Conservation (phyloP, 2,888 invertebrate genomes). For the Orgyia antiqua region DNA sequence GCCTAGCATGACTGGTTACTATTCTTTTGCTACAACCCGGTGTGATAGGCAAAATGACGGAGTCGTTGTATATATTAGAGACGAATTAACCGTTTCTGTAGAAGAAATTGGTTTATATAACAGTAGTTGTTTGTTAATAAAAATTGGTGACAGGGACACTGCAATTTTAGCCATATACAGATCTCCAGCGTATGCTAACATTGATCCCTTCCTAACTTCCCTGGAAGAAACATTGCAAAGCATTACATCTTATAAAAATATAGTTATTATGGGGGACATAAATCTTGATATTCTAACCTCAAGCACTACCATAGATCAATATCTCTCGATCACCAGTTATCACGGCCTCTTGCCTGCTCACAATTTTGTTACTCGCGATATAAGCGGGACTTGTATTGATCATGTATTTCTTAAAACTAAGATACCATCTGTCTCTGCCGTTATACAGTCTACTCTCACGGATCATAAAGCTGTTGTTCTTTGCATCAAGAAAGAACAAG, state of each 20-base stretch:
- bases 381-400: background rate
- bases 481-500: no score
- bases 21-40: background rate
- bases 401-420: conserved; percentile 1
- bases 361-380: conserved; percentile 3
- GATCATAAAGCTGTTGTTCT: background rate
- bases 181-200: background rate
- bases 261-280: conserved; percentile 3
- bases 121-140: background rate
- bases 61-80: background rate
- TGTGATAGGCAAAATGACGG: background rate
- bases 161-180: background rate
- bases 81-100: background rate
- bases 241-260: conserved; percentile 1
- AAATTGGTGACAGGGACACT: background rate
- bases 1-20: background rate
- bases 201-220: background rate
- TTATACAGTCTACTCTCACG: background rate
- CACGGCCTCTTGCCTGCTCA: conserved; percentile 4
- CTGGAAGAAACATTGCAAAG: background rate
- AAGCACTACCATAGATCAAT: background rate
- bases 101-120: background rate
- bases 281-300: background rate
- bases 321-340: background rate
- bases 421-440: background rate